Base-by-base conservation (phyloP, 2,888 invertebrate species). In the Branchinecta sandiegonensis region DNA sequence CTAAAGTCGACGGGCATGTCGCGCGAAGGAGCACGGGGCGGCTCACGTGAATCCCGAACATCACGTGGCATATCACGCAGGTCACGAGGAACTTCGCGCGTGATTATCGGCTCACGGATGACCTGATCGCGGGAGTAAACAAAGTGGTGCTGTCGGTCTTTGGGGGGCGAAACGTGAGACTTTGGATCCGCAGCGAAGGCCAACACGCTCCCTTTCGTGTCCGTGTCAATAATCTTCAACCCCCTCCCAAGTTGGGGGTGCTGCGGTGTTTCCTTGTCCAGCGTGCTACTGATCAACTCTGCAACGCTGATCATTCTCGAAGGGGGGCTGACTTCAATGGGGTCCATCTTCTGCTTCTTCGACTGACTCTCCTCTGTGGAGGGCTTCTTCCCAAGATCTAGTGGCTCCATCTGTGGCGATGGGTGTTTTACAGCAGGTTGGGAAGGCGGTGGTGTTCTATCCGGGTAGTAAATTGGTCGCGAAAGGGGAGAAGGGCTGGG, bases 401-500 rank as follows among this genome's bases (percentile, higher is more conserved):
- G 80, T 12, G 89, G 89, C 75, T 89, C 88, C 69, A 87, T 87
- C 78, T 89, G 89, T 56, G 63, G 63, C 8, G 63, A 56, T 56
- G 63, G 63, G 11, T 56, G 63, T 23, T 56, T 56, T 23, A 56
- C n/a, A 10, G 63, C n/a, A 17, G 23, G 9, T 23, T 56, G 63
- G 10, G 63, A 56, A 1, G 63, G 11, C 8, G 63, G 63, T 10
- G 63, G 63, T 0, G 63, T 56, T 10, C 63, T 56, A 8, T 56
- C 63, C 63, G 63, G 63, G 12, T 56, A 56, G 23, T 56, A 56
- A 37, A 37, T 37, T 10, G 63, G 83, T 70, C 85, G 78, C 65
- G 85, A 84, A 72, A 85, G 76, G 17, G 83, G 81, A 69, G 78
- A 75, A 65, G 77, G 72, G 65, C 76, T 75, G 10, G 77, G 74